Evolutionary conservation across 2,113 vertebrate genomes (phyloP).

Genomic region (Ahaetulla prasina): DNA sequence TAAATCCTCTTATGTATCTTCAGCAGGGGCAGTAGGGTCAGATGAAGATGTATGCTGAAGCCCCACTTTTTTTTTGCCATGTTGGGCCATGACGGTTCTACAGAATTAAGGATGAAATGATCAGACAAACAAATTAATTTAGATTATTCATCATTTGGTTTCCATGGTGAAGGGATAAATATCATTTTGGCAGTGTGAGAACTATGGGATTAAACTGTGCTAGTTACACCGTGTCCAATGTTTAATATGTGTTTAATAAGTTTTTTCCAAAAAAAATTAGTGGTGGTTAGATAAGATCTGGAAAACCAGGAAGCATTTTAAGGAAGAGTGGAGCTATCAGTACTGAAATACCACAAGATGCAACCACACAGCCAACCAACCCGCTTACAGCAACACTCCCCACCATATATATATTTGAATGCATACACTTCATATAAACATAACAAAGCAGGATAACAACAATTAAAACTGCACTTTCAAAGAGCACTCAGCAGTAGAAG

Average conservation of each 20-base stretch:
- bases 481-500: neutral
- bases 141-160: neutral
- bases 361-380: no score
- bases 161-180: neutral
- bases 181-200: neutral
- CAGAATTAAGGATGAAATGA: neutral
- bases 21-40: neutral
- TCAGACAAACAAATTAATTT: neutral
- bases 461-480: neutral
- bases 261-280: neutral
- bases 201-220: neutral
- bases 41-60: neutral
- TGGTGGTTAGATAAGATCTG: neutral
- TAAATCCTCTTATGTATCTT: neutral
- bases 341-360: neutral
- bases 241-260: no score
- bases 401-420: no score
- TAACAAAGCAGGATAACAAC: neutral
- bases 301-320: neutral
- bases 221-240: neutral
- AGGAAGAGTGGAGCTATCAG: neutral
- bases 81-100: neutral
- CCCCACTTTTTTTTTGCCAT: neutral
- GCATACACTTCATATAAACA: neutral
- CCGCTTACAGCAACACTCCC: no score